Base-by-base conservation (phyloP, 2,888 invertebrate genomes). In the Drosophila nigricruria region DNA sequence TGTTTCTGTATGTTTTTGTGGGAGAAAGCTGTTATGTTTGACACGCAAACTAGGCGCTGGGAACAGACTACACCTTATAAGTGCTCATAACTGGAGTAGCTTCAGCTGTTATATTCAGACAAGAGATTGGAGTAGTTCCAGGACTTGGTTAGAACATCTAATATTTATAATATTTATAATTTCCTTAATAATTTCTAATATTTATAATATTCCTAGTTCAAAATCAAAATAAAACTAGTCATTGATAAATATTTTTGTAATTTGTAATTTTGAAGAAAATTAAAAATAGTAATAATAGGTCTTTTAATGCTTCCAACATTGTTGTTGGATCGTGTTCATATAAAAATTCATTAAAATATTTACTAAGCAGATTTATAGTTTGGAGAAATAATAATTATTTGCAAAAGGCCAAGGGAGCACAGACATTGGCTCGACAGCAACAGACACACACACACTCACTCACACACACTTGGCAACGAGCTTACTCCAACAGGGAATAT, bases 341-440 rank as follows among this genome's bases (percentile, higher is more conserved):
- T 67, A 81, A 68, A 87, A 74, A 79, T 84, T 58, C 69, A 75
- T 71, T 81, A 77, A 81, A 83, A 77, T 88, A 81, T 77, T 85
- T 79, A 81, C 71, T 79, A 88, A 81, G 81, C 83, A 79, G 89
- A 89, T 89, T 88, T 88, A 88, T 89, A 88, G 89, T 83, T 83
- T 79, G 83, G 74, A 75, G 81, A 82, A 86, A 88, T 88, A 88
- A 86, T 86, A 86, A 86, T 86, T 81, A 88, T 83, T 83, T 83
- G 83, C 86, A 73, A 80, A 71, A 75, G 85, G 77, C 85, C 60
- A 53, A 43, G 56, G 56, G 58, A 56, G 65, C 57, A 43, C 47
- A 61, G 61, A 66, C 42, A 49, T 50, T 32, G 59, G 25, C 57
- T 65, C 72, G 34, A 71, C 65, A 54, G 57, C 42, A 32, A 27